Conservation (phyloP, 2,113 vertebrate genomes). For the Procavia capensis region DNA sequence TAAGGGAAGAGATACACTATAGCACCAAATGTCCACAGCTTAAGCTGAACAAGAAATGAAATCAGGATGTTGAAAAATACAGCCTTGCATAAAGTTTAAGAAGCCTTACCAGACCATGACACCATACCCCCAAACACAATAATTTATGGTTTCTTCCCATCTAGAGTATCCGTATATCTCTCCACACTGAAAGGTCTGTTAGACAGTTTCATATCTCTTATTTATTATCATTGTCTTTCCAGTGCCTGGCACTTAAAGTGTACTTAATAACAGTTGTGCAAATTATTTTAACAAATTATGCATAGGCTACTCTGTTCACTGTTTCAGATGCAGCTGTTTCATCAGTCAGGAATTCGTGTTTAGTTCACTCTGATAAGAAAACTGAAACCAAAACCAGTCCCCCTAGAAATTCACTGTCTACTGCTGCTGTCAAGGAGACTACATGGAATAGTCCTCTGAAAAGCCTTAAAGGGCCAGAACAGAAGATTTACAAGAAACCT, state of each 20-base stretch:
- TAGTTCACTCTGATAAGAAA: conserved; percentile 73
- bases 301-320: not conserved
- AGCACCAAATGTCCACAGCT: not conserved
- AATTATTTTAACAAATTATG: not conserved
- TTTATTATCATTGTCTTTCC: not conserved
- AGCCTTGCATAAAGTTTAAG: not conserved
- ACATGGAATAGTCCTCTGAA: conserved; percentile 62
- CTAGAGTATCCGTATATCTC: not conserved
- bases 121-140: not conserved
- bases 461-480: conserved; percentile 43
- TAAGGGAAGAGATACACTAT: not conserved
- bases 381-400: conserved; percentile 55
- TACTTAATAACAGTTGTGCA: not conserved
- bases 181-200: not conserved
- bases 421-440: conserved; percentile 27
- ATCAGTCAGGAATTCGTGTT: conserved; percentile 39
- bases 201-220: not conserved
- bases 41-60: conserved; percentile 14
- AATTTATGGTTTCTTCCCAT: not conserved
- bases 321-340: conserved; percentile 58
- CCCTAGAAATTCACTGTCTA: conserved; percentile 62
- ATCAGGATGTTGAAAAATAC: conserved; percentile 56
- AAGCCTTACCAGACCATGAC: not conserved
- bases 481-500: conserved; percentile 63
- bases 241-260: not conserved